phyloP scores from a whole-genome alignment of 2,797 vertebrate species.

The Cercopithecus mitis region DNA sequence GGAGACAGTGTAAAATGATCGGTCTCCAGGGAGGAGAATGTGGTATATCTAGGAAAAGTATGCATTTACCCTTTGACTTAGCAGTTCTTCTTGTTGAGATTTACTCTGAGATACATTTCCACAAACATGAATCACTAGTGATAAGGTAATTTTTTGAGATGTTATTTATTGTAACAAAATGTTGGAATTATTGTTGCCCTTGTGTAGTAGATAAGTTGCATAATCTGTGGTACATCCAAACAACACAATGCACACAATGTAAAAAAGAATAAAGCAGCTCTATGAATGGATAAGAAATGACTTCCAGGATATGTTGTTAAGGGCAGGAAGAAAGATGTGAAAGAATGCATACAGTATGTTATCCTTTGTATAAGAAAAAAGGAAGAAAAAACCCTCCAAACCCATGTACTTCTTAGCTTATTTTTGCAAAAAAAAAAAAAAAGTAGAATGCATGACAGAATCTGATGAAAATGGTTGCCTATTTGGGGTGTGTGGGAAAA shows the following conservation, averaged over 20 bases:
- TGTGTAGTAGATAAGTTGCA: not conserved
- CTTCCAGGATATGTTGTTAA: not conserved
- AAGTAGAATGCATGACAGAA: not conserved
- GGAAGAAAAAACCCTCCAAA: not conserved
- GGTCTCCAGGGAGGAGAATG: not conserved
- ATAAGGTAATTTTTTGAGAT: not conserved
- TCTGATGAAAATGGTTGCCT: not conserved
- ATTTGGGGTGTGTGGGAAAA: not conserved
- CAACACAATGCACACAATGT: not conserved
- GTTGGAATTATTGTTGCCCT: not conserved
- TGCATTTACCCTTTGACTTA: not conserved
- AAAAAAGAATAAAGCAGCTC: not conserved
- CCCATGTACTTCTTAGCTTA: not conserved
- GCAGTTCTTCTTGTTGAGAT: conserved; percentile 21
- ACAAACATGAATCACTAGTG: not conserved
- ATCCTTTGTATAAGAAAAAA: not conserved
- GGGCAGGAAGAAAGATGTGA: not conserved
- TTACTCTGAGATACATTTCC: not conserved
- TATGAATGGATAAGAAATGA: not conserved
- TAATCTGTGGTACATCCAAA: not conserved
- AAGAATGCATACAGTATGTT: not conserved
- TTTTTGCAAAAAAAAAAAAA: not conserved
- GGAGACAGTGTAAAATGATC: not conserved
- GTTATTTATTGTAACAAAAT: conserved; percentile 22
- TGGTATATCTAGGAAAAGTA: not conserved